Evolutionary conservation across 2,113 vertebrate species (phyloP).

Genomic region (Benitochromis conjunctus): DNA sequence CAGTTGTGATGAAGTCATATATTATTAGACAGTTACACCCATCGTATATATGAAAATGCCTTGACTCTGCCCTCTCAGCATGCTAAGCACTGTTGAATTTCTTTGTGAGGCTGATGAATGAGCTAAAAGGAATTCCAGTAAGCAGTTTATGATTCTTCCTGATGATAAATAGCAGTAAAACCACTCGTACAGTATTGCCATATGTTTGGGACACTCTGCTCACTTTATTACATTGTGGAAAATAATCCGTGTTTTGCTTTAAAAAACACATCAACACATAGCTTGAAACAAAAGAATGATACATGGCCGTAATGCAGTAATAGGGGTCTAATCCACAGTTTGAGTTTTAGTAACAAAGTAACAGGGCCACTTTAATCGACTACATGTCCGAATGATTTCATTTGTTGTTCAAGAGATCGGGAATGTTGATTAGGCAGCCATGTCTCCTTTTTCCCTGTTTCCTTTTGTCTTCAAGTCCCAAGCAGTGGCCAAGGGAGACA

Average conservation of each 20-base stretch:
- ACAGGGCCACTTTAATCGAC: background rate
- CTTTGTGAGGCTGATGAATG: background rate
- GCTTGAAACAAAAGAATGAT: background rate
- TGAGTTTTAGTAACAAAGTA: background rate
- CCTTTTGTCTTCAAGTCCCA: conserved; percentile 56
- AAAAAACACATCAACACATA: background rate
- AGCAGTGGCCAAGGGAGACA: conserved; percentile 54
- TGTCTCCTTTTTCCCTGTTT: conserved; percentile 38
- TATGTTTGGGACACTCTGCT: background rate
- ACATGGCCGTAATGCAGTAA: background rate
- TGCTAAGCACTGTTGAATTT: background rate
- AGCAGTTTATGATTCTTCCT: background rate
- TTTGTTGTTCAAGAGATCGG: conserved; percentile 6
- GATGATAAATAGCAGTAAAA: background rate
- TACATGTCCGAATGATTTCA: conserved; percentile 18
- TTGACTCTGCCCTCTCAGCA: background rate
- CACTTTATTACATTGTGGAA: background rate
- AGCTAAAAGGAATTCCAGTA: background rate
- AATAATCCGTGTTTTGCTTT: background rate
- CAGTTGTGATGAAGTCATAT: background rate
- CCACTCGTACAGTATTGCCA: background rate
- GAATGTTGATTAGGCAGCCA: conserved; percentile 35
- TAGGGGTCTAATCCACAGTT: background rate
- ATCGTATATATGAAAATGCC: background rate
- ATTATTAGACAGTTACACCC: background rate